Base-by-base conservation (phyloP, 2,113 vertebrate genomes). In the Rousettus leschenaultii region DNA sequence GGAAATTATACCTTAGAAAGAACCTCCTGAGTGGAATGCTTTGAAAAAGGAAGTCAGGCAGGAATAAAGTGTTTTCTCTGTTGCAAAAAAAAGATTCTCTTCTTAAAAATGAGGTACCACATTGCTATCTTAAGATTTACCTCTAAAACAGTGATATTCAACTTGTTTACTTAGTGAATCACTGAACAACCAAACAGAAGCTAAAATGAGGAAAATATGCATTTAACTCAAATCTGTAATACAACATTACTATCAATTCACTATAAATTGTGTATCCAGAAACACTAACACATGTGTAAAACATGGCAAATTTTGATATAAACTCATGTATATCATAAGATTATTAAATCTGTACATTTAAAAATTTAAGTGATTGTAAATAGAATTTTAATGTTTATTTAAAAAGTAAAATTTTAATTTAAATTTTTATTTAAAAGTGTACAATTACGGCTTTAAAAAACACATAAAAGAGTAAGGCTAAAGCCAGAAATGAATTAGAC, bases 321-420 rank as follows among this genome's bases (percentile, higher is more conserved):
- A 95, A 86, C 10, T 53, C 10, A 78, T 84, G 3, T 22, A 94
- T 61, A 75, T 65, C 6, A 89, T 86, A 96, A 87, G 89, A 90
- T 83, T 88, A 82, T 71, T 86, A 94, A 91, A 28, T 63, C 6
- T 92, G 33, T 74, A 28, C 19, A 77, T 82, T 94, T 73, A 94
- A 22, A 97, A 94, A 33, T 84, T 89, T 89, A 91, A 86, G 33
- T 73, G 51, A 11, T 73, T 92, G 3, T 45, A 92, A 89, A 28
- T 77, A 61, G 13, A 93, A 91, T 74, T 68, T 79, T 68, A 89
- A 88, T 57, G 86, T 96, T 79, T 89, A 89, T 94, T 96, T 97
- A n/a, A 91, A 95, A 95, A 91, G 51, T 61, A 57, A 91, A 65
- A 26, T 65, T 70, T 93, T 59, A 59, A 55, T 55, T 55, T 55